A percentile compares a stretch with the other conserved stretches of the same genome.
These are phyloP conservation scores for Coccyzus lansbergi DNA, from an alignment of 2,797 vertebrate species.

Conservation along the genomic window DNA sequence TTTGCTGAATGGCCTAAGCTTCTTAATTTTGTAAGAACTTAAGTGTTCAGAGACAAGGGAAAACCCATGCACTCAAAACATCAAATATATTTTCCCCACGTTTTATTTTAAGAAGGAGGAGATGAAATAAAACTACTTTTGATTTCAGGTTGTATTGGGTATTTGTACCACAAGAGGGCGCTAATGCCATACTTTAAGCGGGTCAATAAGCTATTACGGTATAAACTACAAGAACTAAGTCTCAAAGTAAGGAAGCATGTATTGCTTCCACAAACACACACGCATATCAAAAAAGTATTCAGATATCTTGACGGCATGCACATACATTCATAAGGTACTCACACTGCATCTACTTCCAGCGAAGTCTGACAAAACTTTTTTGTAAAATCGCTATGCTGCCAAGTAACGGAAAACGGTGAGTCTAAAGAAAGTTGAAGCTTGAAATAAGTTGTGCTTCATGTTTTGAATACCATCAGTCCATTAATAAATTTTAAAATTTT, in stretches of 20 bases:
- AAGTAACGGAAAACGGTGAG: not conserved
- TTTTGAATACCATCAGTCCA: not conserved
- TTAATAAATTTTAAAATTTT: not conserved
- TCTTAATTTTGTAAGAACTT: not conserved
- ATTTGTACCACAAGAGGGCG: constrained; percentile 65
- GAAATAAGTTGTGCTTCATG: not conserved
- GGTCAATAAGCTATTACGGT: too few species aligned
- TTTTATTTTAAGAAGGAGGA: not conserved
- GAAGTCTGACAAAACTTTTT: not conserved
- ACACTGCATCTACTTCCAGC: not conserved
- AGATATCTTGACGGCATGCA: not conserved
- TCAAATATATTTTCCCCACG: not conserved
- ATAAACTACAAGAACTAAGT: not conserved
- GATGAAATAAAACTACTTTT: not conserved
- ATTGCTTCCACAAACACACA: not conserved
- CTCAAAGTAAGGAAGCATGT: not conserved
- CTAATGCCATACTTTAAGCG: not conserved
- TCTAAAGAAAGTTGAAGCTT: not conserved
- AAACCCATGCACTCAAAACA: not conserved
- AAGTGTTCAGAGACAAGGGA: not conserved
- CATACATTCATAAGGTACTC: not conserved
- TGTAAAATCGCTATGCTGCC: not conserved
- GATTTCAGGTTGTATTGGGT: not conserved
- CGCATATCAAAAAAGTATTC: not conserved
- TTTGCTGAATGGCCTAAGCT: constrained; percentile 5